Base-by-base conservation (phyloP, 2,113 vertebrate species). In the Sinocyclocheilus grahami region DNA sequence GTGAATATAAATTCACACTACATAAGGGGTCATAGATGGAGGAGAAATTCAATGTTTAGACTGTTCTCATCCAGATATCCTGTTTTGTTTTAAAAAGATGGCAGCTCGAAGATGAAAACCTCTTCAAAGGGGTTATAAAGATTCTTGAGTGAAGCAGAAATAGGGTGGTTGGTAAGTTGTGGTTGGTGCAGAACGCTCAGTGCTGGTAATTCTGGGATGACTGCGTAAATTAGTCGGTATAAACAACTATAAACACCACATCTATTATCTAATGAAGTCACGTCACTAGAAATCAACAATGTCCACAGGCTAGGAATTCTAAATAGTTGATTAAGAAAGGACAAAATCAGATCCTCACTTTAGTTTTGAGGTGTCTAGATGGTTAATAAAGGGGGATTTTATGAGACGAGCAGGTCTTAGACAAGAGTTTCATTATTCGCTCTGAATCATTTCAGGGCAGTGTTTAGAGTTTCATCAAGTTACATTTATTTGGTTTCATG, bases 361-460 rank as follows among this genome's bases (percentile, higher is more conserved):
- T 60, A 33, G 30, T 55, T 78, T 78, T 24, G 72, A 75, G 48
- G 42, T 5, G 46, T 65, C 33, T 3, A 46, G 42, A 90, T 24
- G 55, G 13, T 55, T 53, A 37, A 76, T 79, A 13, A 16, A 16
- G 78, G 78, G 0, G 5, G n/a, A 69, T 82, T 79, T 14, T 55
- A 77, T 53, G 46, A 89, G 20, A 76, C 5, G 42, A 48, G 55
- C 42, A n/a, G 74, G 51, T 53, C 72, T 74, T 46, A 88, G 30
- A 63, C 42, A 20, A 37, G 30, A 18, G 6, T 79, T 83, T 81
- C 6, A 46, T 62, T 46, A 48, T 80, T 80, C 27, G 22, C n/a
- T 65, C 37, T 48, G 1, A 46, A 18, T 13, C 30, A 5, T 77
- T 63, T 33, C 0, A 13, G 1, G 55, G 72, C 0, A 10, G 8